phyloP scores from a whole-genome alignment of 2,888 invertebrate genomes.

The Dysmachus trigonus region DNA sequence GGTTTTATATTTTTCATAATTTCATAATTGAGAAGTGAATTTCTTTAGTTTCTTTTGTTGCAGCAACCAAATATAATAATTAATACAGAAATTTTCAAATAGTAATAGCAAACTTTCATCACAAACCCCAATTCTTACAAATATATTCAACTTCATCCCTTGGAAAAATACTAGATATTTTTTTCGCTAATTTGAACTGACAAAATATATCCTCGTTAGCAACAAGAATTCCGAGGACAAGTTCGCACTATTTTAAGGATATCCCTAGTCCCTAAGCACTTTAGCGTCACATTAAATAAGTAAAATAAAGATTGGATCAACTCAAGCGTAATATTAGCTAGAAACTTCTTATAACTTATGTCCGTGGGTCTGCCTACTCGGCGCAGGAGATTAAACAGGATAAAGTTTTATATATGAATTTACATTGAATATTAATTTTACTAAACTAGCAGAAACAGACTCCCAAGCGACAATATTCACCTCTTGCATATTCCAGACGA shows the following conservation, averaged over 20 bases:
- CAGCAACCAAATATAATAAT: no score
- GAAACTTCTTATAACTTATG: neutral
- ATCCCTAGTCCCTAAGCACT: neutral
- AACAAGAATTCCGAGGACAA: neutral
- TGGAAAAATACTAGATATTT: neutral
- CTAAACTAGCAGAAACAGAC: neutral
- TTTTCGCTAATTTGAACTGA: neutral
- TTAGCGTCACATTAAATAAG: neutral
- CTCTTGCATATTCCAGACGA: neutral
- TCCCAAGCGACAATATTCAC: neutral
- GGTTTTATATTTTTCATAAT: no score
- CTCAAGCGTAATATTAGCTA: neutral
- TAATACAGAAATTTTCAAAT: neutral
- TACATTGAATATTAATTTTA: neutral
- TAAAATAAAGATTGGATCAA: neutral
- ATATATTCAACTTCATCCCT: neutral
- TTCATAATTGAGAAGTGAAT: no score
- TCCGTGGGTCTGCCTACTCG: neutral
- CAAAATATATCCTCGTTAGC: neutral
- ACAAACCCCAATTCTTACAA: neutral
- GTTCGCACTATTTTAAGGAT: neutral
- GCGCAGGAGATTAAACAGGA: neutral
- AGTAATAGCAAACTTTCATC: neutral
- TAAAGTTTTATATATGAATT: neutral
- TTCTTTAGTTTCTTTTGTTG: no score